Evolutionary conservation across 1,140 invertebrate genomes (phyloP), one percentile per base, ranked within the genome.

Genomic region (Vanessa tameamea): DNA sequence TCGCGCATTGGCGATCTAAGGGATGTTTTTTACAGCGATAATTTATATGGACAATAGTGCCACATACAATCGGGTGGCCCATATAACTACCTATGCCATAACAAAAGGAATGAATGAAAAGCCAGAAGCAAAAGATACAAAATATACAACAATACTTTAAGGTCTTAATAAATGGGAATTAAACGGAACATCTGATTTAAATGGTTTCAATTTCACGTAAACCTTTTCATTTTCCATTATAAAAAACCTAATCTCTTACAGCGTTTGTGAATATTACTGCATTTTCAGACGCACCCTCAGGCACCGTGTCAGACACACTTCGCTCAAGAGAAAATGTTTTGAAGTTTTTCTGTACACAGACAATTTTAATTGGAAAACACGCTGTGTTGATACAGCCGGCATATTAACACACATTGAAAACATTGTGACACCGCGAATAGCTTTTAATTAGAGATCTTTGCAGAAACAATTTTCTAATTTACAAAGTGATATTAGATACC

Each of bases 331-430:
- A 23, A 15, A 23, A 23, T 53, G 51, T 53, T 53, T 53, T 53
- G 15, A 53, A 53, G 51, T 53, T 53, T 57, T 57, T 57, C 13
- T 57, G 53, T 16, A 57, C 16, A 67, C 37, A 67, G 65, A 47
- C 12, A 67, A 53, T 67, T 67, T 67, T 67, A 67, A 67, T 67
- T 67, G 65, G 65, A 53, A 67, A 67, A 67, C 65, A 67, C 48
- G 16, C 48, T 26, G 51, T 53, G 64, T 26, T 48, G 23, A 47
- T 53, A 51, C 48, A 8, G 65, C 23, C n/a, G 20, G 20, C 53
- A 23, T 23, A 57, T 57, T 57, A 57, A 57, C 53, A 57, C 23
- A 57, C 16, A 23, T 57, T 57, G 14, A 64, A 48, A 64, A 47
- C 37, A 57, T 16, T 48, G 63, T 43, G 8, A 11, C 63, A 48